A percentile compares a stretch with the other conserved stretches of the same genome.
These are phyloP conservation scores for Mus pahari DNA, from an alignment of 2,113 vertebrate genomes.

Conservation along the genomic window DNA sequence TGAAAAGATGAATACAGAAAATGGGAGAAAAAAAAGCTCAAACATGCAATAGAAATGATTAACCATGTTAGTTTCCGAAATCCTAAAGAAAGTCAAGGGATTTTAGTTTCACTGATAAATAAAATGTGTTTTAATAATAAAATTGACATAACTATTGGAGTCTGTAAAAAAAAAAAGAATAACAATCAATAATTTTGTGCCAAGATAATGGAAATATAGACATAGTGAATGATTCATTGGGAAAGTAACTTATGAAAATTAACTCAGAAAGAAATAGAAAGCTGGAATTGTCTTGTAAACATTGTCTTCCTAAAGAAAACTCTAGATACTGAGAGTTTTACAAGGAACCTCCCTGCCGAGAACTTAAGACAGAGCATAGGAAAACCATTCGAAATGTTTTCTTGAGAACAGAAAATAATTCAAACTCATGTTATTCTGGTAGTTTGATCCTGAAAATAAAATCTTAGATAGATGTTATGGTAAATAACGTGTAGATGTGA, in stretches of 20 bases:
- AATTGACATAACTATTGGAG: background rate
- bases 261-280: conserved; percentile 56
- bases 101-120: conserved; percentile 3
- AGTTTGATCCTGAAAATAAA: background rate
- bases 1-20: conserved; percentile 2
- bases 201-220: conserved; percentile 12
- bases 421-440: conserved; percentile 1
- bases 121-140: conserved; percentile 28
- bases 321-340: background rate
- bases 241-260: conserved; percentile 42
- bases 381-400: background rate
- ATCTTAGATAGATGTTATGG: background rate
- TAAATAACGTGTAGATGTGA: background rate
- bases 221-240: background rate
- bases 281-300: background rate
- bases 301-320: background rate
- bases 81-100: conserved; percentile 22
- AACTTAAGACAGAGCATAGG: background rate
- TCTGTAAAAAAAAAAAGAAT: background rate
- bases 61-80: conserved; percentile 56
- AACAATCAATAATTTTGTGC: background rate
- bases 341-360: background rate
- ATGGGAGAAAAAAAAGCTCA: background rate
- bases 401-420: background rate
- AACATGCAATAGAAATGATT: conserved; percentile 1